Evolutionary conservation across 2,797 vertebrate species (phyloP).

Genomic region (Tamandua tetradactyla): DNA sequence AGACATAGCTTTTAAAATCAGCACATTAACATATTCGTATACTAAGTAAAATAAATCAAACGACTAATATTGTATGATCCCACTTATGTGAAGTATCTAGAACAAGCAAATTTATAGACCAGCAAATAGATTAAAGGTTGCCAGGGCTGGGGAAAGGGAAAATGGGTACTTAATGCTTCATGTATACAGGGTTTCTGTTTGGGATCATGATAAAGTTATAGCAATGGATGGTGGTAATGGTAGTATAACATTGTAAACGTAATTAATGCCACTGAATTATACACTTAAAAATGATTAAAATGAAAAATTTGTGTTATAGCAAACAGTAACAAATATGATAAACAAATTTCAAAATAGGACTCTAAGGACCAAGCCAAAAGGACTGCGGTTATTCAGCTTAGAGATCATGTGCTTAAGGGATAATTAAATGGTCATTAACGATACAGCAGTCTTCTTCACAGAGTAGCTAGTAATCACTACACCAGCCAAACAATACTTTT

Average conservation of each 20-base stretch:
- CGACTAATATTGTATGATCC: too few species aligned
- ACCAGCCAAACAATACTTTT: background rate
- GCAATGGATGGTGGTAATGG: too few species aligned
- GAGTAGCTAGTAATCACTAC: background rate
- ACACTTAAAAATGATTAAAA: too few species aligned
- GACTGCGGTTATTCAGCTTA: background rate
- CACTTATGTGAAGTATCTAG: too few species aligned
- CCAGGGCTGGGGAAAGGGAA: too few species aligned
- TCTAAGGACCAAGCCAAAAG: background rate
- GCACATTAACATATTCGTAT: background rate
- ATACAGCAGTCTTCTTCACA: background rate
- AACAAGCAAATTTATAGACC: too few species aligned
- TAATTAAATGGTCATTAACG: background rate
- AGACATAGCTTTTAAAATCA: background rate
- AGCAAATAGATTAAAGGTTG: too few species aligned
- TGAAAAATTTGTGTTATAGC: background rate
- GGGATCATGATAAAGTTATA: too few species aligned
- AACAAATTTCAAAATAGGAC: conserved; percentile 1
- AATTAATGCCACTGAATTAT: too few species aligned
- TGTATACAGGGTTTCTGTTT: too few species aligned
- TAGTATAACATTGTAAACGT: too few species aligned
- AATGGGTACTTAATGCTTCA: too few species aligned
- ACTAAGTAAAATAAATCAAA: background rate
- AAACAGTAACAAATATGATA: background rate
- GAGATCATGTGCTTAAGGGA: background rate